phyloP scores from a whole-genome alignment of 2,113 vertebrate genomes.

The Neofelis nebulosa region DNA sequence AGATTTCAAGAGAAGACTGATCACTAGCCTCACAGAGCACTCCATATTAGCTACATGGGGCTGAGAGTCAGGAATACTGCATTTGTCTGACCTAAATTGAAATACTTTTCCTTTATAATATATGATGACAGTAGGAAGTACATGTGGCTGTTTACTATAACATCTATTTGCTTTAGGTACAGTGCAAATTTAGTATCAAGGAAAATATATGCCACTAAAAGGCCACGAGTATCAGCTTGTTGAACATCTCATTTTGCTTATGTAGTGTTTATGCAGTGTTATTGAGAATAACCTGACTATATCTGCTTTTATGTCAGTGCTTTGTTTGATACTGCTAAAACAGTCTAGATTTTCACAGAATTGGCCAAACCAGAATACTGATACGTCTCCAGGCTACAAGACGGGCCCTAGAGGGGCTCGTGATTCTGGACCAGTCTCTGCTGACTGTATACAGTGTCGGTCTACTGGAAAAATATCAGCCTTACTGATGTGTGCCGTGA shows the following conservation, averaged over 20 bases:
- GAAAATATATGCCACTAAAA: background rate
- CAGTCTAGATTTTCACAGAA: background rate
- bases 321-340: background rate
- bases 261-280: background rate
- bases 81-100: background rate
- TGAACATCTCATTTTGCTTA: background rate
- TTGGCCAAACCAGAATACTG: background rate
- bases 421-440: background rate
- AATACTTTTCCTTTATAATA: background rate
- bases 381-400: background rate
- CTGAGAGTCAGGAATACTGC: background rate
- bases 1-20: background rate
- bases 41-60: fast-evolving
- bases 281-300: background rate
- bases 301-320: background rate
- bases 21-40: background rate
- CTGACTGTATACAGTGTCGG: no score
- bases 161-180: background rate
- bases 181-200: background rate
- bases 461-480: background rate
- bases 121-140: background rate
- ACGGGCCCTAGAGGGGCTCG: background rate
- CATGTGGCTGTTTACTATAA: background rate
- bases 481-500: background rate
- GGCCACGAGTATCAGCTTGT: background rate